Evolutionary conservation across 2,797 vertebrate species (phyloP).

Genomic region (Tapera naevia): DNA sequence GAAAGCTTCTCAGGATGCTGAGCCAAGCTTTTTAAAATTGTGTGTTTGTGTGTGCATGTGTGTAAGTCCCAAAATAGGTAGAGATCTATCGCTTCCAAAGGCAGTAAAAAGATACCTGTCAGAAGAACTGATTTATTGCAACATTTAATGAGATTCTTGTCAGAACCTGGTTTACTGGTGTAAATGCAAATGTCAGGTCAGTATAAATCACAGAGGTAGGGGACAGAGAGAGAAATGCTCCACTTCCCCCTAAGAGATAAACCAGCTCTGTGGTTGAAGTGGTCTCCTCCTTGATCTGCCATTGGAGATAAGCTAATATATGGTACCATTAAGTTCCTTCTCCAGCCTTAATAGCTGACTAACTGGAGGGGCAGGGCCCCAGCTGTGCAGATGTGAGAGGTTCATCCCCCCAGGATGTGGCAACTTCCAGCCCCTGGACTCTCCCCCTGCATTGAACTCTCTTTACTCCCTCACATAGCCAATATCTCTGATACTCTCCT

Average conservation of each 20-base stretch:
- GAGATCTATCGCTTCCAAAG: neutral
- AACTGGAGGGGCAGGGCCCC: neutral
- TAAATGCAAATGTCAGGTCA: neutral
- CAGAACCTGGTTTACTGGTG: neutral
- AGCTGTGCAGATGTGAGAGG: neutral
- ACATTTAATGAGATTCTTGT: neutral
- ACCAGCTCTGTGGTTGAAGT: neutral
- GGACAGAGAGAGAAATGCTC: neutral
- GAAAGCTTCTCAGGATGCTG: neutral
- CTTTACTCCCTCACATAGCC: accelerated
- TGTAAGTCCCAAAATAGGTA: neutral
- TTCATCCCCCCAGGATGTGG: neutral
- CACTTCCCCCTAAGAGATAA: neutral
- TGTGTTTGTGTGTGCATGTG: neutral
- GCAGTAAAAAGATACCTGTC: neutral
- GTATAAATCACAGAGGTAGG: neutral
- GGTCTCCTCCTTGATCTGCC: neutral
- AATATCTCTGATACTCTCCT: accelerated
- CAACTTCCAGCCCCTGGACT: neutral
- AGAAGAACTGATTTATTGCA: constrained; percentile 31
- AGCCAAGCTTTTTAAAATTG: neutral
- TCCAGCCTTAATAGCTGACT: neutral
- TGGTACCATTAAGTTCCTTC: neutral
- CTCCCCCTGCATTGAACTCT: neutral
- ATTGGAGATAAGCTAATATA: neutral